phyloP scores from a whole-genome alignment of 2,113 vertebrate genomes.

The Erinaceus europaeus region DNA sequence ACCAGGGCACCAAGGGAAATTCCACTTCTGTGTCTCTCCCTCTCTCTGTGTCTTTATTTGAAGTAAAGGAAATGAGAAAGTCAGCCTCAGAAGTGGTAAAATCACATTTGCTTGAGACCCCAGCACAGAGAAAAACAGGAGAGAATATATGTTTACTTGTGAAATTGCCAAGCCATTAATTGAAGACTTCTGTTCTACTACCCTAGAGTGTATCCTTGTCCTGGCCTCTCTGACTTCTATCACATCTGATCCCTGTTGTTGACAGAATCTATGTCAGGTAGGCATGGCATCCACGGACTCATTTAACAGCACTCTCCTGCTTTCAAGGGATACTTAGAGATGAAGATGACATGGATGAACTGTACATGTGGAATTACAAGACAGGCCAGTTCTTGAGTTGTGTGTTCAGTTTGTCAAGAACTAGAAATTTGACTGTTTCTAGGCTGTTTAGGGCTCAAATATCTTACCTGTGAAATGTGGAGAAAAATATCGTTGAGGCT shows the following conservation, averaged over 20 bases:
- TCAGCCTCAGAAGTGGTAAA: too few relatives aligned
- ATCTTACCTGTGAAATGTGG: not conserved
- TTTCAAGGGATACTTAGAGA: not conserved
- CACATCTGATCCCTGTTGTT: not conserved
- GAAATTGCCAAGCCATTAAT: not conserved
- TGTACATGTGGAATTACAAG: not conserved
- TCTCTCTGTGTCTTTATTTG: too few relatives aligned
- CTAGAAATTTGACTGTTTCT: not conserved
- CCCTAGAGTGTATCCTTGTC: not conserved
- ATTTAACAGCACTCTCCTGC: not conserved
- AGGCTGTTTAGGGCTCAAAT: not conserved
- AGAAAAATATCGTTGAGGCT: not conserved
- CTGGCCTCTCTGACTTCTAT: not conserved
- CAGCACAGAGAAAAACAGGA: not conserved
- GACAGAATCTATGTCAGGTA: not conserved
- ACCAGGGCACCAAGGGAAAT: too few relatives aligned
- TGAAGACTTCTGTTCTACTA: not conserved
- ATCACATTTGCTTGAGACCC: too few relatives aligned
- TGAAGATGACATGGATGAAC: not conserved
- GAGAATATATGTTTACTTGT: not conserved
- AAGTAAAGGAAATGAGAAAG: too few relatives aligned
- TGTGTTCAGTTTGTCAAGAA: not conserved
- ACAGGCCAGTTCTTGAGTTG: not conserved
- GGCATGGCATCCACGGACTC: not conserved
- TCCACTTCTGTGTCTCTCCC: too few relatives aligned